These are phyloP conservation scores for Falcunculus frontatus DNA, from an alignment of 2,113 vertebrate genomes.

Conservation along the genomic window DNA sequence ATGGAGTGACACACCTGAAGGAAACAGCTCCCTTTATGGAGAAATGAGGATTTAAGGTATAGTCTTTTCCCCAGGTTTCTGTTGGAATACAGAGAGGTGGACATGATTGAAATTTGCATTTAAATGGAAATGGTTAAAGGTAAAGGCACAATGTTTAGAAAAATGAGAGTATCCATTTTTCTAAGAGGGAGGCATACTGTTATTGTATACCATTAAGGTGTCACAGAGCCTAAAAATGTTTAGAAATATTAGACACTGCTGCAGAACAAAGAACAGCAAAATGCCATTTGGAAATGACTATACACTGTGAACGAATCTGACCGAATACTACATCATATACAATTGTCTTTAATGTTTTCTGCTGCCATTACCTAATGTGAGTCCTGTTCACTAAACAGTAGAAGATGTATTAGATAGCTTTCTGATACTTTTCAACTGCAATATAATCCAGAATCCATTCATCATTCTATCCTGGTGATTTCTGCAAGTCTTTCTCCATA, in stretches of 20 bases:
- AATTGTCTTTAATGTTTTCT: constrained; percentile 58
- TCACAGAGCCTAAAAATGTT: constrained; percentile 75
- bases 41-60: constrained; percentile 67
- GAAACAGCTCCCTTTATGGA: constrained; percentile 24
- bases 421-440: constrained; percentile 40
- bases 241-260: constrained; percentile 73
- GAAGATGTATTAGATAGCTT: constrained; percentile 49
- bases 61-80: constrained; percentile 38
- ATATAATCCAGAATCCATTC: constrained; percentile 30
- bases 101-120: constrained; percentile 83
- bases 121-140: constrained; percentile 80
- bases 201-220: constrained; percentile 77
- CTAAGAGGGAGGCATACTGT: constrained; percentile 70
- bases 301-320: constrained; percentile 41
- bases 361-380: constrained; percentile 53
- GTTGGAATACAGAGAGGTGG: constrained; percentile 69
- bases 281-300: constrained; percentile 69
- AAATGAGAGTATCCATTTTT: constrained; percentile 82
- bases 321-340: constrained; percentile 41
- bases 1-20: constrained; percentile 4
- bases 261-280: constrained; percentile 55
- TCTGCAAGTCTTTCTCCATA: not conserved
- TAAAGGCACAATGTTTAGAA: constrained; percentile 76
- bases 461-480: constrained; percentile 8
- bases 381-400: constrained; percentile 44